Percentiles rank a stretch among this genome's conserved stretches.
Evolutionary conservation across 2,888 invertebrate species (phyloP).

Genomic region (Parnassius mnemosyne): DNA sequence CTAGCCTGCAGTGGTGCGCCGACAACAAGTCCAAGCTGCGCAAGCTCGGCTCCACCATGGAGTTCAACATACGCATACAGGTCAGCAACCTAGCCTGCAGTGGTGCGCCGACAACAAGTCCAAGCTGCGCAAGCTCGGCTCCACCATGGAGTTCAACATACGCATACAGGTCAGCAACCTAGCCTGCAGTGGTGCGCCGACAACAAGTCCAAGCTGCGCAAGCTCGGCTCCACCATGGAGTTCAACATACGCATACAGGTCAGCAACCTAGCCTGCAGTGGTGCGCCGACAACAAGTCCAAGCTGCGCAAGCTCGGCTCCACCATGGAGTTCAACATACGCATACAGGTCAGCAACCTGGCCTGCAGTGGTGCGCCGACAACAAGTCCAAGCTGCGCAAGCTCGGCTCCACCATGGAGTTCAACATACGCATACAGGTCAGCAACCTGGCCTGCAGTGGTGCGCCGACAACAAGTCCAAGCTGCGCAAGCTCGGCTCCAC

Average conservation of each 20-base stretch:
- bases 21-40: background rate
- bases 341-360: no score
- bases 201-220: background rate
- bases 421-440: no score
- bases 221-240: no score
- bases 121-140: no score
- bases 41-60: background rate
- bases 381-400: constrained; percentile 96
- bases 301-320: no score
- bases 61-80: constrained; percentile 2
- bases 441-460: background rate
- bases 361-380: constrained; percentile 97
- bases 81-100: background rate
- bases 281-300: no score
- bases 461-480: background rate
- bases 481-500: no score
- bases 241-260: no score
- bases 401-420: constrained; percentile 95
- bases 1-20: background rate
- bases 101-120: no score
- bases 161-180: constrained; percentile 78
- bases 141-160: constrained; percentile 78
- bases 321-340: no score
- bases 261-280: no score
- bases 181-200: no score